Base-by-base conservation (phyloP, 2,888 invertebrate species). In the Ferdinandea cuprea region DNA sequence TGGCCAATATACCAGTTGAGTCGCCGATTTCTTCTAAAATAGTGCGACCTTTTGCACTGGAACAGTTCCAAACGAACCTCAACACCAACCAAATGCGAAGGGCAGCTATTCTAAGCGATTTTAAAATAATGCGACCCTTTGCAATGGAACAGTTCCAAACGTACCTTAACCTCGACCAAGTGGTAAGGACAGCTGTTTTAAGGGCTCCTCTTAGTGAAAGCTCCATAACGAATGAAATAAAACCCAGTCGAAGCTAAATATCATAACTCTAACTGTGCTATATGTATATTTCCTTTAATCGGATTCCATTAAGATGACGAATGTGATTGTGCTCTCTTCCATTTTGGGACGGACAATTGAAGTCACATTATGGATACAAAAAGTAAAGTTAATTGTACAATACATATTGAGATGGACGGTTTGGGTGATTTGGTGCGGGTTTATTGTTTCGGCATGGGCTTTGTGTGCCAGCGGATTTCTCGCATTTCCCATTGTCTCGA, bases 1-100 rank as follows among this genome's bases (percentile, higher is more conserved):
- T 85, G 2, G 88, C 88, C 74, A 89, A 56, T 4, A 89, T 85
- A 3, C 87, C 88, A 2, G 89, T 88, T 76, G 88, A 88, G 1
- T 86, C 86, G 0, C 88, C 89, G 1, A 87, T 86, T 71, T 88
- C 86, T 32, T 72, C 71, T 9, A 81, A 28, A 32, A 65, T 48
- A n/a, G 37, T 7, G 0, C n/a, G 19, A 28, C 30, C 11, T 15
- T 72, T 83, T 13, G 6, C n/a, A 0, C 0, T 21, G 1, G 44
- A 19, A 21, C 8, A 13, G 3, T 54, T 9, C 35, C 40, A 50
- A 0, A 37, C 0, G 21, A 17, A 56, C 11, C n/a, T 56, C 3
- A 54, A 15, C 35, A 28, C 54, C 2, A 8, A 28, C 21, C 32
- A 66, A 35, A 58, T 32, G 8, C 8, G 19, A 44, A 21, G 11